phyloP scores from a whole-genome alignment of 2,888 invertebrate species.

The Ormyrus thymus region DNA sequence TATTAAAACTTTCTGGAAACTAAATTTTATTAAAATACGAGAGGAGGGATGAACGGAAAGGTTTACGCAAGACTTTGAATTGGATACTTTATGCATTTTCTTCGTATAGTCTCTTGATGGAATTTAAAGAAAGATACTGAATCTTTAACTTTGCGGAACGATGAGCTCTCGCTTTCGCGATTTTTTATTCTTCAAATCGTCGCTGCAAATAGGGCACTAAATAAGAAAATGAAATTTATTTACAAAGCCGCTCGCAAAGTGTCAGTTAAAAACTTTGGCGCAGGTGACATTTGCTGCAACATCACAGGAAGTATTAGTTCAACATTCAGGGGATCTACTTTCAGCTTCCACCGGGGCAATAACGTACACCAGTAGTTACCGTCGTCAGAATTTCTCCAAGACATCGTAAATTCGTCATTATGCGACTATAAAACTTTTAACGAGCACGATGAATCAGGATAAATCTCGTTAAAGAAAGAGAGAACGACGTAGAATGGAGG shows the following conservation, averaged over 20 bases:
- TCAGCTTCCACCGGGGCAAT: conserved; percentile 33
- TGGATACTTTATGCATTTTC: conserved; percentile 53
- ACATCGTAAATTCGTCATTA: conserved; percentile 57
- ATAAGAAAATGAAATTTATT: not conserved
- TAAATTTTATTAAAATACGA: conserved; percentile 55
- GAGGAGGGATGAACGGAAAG: conserved; percentile 35
- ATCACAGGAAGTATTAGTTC: conserved; percentile 46
- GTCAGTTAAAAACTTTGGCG: not conserved
- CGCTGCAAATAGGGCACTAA: no score
- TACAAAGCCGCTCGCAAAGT: not conserved
- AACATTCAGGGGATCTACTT: conserved; percentile 39
- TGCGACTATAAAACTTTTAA: conserved; percentile 53
- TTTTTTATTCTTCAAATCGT: not conserved
- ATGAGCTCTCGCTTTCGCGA: no score
- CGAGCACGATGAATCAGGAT: conserved; percentile 55
- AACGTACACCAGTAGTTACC: conserved; percentile 47
- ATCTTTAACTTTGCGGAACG: not conserved
- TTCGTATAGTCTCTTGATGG: conserved; percentile 30
- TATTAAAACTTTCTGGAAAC: conserved; percentile 52
- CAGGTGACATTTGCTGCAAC: conserved; percentile 14
- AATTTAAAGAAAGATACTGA: conserved; percentile 45
- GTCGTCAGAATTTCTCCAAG: conserved; percentile 53
- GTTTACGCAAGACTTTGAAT: conserved; percentile 49
- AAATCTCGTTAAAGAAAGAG: conserved; percentile 35
- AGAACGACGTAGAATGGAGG: conserved; percentile 5